Evolutionary conservation across 2,113 vertebrate species (phyloP).

Genomic region (Tonatia bakeri): DNA sequence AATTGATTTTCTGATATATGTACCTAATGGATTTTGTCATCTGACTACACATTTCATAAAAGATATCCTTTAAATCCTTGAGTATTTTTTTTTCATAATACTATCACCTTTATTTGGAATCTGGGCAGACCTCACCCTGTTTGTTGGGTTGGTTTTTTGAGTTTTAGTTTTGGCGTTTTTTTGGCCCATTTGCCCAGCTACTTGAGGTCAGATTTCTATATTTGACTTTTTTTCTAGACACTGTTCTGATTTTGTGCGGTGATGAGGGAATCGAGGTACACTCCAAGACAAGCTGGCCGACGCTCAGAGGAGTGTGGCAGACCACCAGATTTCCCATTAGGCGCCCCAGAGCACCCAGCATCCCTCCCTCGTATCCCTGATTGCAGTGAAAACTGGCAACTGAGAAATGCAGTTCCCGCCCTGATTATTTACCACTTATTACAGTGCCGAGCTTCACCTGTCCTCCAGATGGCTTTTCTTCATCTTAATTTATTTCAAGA

Average conservation of each 20-base stretch:
- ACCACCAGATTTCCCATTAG: conserved; percentile 26
- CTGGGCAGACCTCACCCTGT: not conserved
- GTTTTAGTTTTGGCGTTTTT: not conserved
- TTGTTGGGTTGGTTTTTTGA: not conserved
- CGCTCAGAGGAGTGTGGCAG: not conserved
- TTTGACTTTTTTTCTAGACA: conserved; percentile 9
- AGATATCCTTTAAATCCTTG: not conserved
- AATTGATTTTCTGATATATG: not conserved
- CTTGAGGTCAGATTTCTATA: conserved; percentile 22
- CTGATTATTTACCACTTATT: not conserved
- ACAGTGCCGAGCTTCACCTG: not conserved
- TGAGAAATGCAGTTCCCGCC: not conserved
- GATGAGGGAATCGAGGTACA: not conserved
- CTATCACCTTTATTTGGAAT: not conserved
- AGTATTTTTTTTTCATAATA: not conserved
- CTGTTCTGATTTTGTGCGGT: not conserved
- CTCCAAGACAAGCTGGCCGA: not conserved
- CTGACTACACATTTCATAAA: not conserved
- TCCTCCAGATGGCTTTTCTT: not conserved
- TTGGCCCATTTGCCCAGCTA: not conserved
- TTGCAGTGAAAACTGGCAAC: not conserved
- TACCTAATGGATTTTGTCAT: not conserved
- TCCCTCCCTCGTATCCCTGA: not conserved
- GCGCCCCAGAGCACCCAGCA: not conserved
- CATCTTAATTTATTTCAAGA: conserved; percentile 31